A percentile compares a stretch with the other conserved stretches of the same genome.
These are phyloP conservation scores for Triplophysa tibetana DNA, from an alignment of 2,113 vertebrate species.

Conservation along the genomic window DNA sequence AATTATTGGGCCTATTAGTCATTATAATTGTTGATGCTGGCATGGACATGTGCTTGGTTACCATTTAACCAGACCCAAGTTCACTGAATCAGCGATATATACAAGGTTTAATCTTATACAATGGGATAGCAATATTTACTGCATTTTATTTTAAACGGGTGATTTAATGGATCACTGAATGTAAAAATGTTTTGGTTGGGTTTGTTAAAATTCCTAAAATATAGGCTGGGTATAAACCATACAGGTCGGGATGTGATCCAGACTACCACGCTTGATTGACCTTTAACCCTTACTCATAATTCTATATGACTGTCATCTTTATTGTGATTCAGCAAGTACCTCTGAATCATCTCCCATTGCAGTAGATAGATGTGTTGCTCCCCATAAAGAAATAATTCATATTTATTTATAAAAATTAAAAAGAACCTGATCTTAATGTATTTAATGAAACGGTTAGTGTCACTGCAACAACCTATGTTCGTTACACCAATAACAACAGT, in stretches of 20 bases:
- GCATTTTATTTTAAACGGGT: background rate
- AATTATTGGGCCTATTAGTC: slow-evolving; percentile 26
- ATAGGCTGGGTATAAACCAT: background rate
- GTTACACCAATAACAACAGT: background rate
- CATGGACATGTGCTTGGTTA: slow-evolving; percentile 1
- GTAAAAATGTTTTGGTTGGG: background rate
- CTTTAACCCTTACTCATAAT: background rate
- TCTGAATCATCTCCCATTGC: no score
- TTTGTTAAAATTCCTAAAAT: background rate
- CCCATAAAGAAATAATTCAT: no score
- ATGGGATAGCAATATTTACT: background rate
- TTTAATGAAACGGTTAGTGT: no score
- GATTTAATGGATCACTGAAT: background rate
- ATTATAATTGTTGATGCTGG: slow-evolving; percentile 21
- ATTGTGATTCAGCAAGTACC: background rate
- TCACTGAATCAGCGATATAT: background rate
- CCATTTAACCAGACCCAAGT: background rate
- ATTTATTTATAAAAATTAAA: no score
- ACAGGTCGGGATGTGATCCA: background rate
- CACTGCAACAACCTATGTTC: background rate
- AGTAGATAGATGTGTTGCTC: no score
- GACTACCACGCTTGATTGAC: background rate
- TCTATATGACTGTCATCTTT: background rate
- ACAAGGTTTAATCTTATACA: background rate
- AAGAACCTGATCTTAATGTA: no score